Base-by-base conservation (phyloP, 1,140 invertebrate genomes). In the Triops cancriformis region DNA sequence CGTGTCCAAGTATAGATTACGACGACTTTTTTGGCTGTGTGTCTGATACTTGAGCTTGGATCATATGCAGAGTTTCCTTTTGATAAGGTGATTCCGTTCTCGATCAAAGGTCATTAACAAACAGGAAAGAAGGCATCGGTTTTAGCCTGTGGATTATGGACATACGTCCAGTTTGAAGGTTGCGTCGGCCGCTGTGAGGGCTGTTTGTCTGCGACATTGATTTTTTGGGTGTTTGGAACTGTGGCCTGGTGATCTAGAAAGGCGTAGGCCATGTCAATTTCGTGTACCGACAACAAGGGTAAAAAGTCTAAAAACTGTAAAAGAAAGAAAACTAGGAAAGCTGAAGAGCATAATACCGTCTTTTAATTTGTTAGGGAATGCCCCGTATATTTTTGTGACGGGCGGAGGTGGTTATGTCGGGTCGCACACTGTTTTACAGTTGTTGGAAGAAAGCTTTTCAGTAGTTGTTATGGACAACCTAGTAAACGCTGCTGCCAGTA, bases 331-430 rank as follows among this genome's bases (percentile, higher is more conserved):
- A 64, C 23, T 64, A 64, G 51, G 51, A 64, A 64, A 64, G 23
- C 23, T 64, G 4, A 23, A 64, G 23, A 64, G 14, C 14, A 18
- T n/a, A 64, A 64, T 18, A 64, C n/a, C 18, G 18, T n/a, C 51
- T 64, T 64, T 45, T 2, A 10, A 41, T 78, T 31, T 12, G 23
- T 14, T 64, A 64, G 51, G 51, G 23, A 64, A 23, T 18, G 6
- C 23, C 4, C 51, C 51, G 6, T 64, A 23, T 18, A 64, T 91
- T 27, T 84, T 92, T 77, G 95, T 99, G 78, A 99, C 98, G 78
- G 98, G 98, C 73, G 98, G 96, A 79, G 97, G 95, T 75, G 98
- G 98, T 73, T 99, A 97, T 86, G 94, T 99, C 75, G 98, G 97
- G 78, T 96, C 93, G 80, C 98, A 99, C 84, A 94, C 94, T 1